Evolutionary conservation across 2,113 vertebrate genomes (phyloP).

Genomic region (Caranx ignobilis): DNA sequence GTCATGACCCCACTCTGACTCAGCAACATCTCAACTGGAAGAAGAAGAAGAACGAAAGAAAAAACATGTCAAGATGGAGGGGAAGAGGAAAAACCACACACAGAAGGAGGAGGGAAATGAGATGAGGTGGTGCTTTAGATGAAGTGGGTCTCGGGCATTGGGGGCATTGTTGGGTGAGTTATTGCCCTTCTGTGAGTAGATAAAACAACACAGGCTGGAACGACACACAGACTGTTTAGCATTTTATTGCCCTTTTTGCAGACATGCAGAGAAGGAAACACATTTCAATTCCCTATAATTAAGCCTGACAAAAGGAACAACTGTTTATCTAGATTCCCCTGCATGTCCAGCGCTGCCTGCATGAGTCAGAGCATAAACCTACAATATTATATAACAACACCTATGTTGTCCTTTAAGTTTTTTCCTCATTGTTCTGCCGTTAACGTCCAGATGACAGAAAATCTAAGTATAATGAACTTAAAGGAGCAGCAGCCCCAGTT

Average conservation of each 20-base stretch:
- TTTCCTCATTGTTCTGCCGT: too few relatives aligned
- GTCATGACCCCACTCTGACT: constrained; percentile 58
- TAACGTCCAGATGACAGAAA: too few relatives aligned
- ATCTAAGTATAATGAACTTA: neutral
- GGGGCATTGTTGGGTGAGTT: neutral
- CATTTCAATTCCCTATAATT: neutral
- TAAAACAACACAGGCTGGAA: constrained; percentile 22
- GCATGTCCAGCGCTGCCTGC: neutral
- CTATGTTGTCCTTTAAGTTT: too few relatives aligned
- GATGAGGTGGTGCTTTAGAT: neutral
- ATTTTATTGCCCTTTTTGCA: constrained; percentile 17
- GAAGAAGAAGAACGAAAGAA: constrained; percentile 33
- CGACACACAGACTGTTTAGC: neutral
- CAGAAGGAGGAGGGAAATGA: neutral
- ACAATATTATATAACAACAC: neutral
- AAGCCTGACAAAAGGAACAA: neutral
- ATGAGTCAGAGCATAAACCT: neutral
- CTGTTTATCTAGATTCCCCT: neutral
- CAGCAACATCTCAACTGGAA: constrained; percentile 61
- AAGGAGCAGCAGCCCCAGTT: neutral
- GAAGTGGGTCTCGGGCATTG: neutral
- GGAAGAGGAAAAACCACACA: neutral
- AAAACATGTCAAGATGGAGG: constrained; percentile 34
- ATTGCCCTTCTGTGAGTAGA: constrained; percentile 6
- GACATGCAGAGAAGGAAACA: constrained; percentile 2